A percentile compares a stretch with the other conserved stretches of the same genome.
These are phyloP conservation scores for Rotaria magnacalcarata DNA, from an alignment of 2,888 invertebrate genomes.

Conservation along the genomic window DNA sequence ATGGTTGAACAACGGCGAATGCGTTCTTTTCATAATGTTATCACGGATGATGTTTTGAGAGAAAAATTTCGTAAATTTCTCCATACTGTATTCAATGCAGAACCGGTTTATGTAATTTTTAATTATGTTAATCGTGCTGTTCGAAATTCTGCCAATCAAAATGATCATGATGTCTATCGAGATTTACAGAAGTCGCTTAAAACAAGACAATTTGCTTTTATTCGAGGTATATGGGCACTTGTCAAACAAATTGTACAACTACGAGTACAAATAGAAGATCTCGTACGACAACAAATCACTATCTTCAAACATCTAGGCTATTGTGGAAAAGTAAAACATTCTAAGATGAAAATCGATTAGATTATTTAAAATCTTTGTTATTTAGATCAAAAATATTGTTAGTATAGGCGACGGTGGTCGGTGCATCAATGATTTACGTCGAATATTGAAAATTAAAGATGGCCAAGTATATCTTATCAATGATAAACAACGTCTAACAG, in stretches of 20 bases:
- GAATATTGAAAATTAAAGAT: background rate
- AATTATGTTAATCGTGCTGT: constrained; percentile 33
- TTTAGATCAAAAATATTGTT: constrained; percentile 14
- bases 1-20: background rate
- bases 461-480: background rate
- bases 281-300: background rate
- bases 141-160: background rate
- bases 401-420: constrained; percentile 23
- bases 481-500: background rate
- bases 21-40: background rate
- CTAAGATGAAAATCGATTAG: too few relatives aligned
- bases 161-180: background rate
- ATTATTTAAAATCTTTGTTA: too few relatives aligned
- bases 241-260: background rate
- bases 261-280: background rate
- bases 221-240: background rate
- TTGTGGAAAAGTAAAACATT: background rate
- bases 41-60: background rate
- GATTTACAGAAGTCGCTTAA: background rate
- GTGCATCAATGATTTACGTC: background rate
- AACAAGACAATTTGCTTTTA: constrained; percentile 30
- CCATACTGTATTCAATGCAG: background rate
- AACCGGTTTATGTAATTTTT: background rate
- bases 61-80: constrained; percentile 35
- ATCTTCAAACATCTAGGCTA: constrained; percentile 23